Evolutionary conservation across 2,797 vertebrate genomes (phyloP), one percentile per base, ranked within the genome.

Genomic region (Hephaestus fuliginosus): DNA sequence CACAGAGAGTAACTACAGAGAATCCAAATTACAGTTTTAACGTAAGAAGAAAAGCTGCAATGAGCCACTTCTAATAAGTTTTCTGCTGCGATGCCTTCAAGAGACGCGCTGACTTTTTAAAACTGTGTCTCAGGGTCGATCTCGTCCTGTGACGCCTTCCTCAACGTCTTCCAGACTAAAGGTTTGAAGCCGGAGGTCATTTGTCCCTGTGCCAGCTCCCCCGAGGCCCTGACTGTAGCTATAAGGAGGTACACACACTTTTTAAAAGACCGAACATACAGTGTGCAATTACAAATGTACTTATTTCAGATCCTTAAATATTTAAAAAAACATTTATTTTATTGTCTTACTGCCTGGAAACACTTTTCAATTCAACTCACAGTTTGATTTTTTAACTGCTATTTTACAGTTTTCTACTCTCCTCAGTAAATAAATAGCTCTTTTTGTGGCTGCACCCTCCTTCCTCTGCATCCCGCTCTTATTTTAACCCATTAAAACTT

Each of bases 141-240:
- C 92, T 99, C 98, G 48, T 99, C 98, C 78, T 99, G 98, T 62
- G 98, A 99, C 60, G 98, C 98, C 43, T 99, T 99, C 95, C 97
- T 99, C 91, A 99, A 99, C 91, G 97, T 99, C 93, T 99, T 99
- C 97, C 98, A 99, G 96, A 97, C 97, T 61, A 99, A 98, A 95
- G 98, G 98, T 80, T 93, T 99, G 77, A 96, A 96, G 81, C 96
- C 97, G 28, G 98, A 99, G 93, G 98, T 99, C 88, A 99, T 92
- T 60, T 93, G 90, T 80, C 92, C 90, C n/a, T 94, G 91, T 3
- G 91, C 91, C 58, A 88, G 90, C 83, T 93, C 90, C 60, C 88
- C 98, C 0, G 98, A 99, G 92, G 98, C 97, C 53, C 97, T 99
- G 83, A 99, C 98, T 2, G 98, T 98, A 10, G 97, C 98, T 67